Evolutionary conservation across 1,140 invertebrate species (phyloP).

Genomic region (Drosophila repleta): DNA sequence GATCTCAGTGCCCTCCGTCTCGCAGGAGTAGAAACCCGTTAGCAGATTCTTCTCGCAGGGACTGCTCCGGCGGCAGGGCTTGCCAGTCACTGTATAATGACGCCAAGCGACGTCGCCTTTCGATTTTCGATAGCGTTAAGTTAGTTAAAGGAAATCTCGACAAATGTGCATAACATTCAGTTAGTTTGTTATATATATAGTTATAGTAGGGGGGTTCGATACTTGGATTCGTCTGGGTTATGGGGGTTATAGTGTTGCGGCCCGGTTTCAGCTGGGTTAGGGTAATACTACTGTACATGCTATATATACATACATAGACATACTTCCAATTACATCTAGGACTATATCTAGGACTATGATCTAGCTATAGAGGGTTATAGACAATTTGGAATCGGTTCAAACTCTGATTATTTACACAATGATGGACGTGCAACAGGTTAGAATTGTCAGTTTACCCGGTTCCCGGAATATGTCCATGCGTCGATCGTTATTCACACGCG

Average conservation of each 20-base stretch:
- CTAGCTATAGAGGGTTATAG: slow-evolving; percentile 7
- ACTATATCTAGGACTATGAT: slow-evolving; percentile 33
- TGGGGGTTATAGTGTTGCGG: slow-evolving; percentile 15
- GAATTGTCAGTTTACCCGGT: slow-evolving; percentile 83
- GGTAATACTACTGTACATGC: slow-evolving; percentile 61
- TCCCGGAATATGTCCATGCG: slow-evolving; percentile 84
- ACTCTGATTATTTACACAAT: slow-evolving; percentile 76
- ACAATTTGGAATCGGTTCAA: slow-evolving; percentile 10
- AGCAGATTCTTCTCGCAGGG: slow-evolving; percentile 89
- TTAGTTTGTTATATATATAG: slow-evolving; percentile 60
- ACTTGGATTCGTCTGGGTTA: slow-evolving; percentile 56
- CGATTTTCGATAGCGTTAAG: slow-evolving; percentile 24
- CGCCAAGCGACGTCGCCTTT: slow-evolving; percentile 86
- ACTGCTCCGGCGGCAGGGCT: slow-evolving; percentile 89
- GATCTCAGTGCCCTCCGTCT: slow-evolving; percentile 88
- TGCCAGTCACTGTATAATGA: slow-evolving; percentile 90
- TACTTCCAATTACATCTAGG: slow-evolving; percentile 44
- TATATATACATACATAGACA: slow-evolving; percentile 54
- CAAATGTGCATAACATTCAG: slow-evolving; percentile 29
- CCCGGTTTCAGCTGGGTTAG: slow-evolving; percentile 51
- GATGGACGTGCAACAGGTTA: slow-evolving; percentile 82
- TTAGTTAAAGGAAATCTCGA: slow-evolving; percentile 30
- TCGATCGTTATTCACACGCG: slow-evolving; percentile 80
- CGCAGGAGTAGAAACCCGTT: slow-evolving; percentile 91
- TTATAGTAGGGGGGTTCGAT: neutral